Evolutionary conservation across 92 coral and sea anemone genomes (phyloP), one percentile per base, ranked within the genome.

Genomic region (Chrysogorgia sp.): DNA sequence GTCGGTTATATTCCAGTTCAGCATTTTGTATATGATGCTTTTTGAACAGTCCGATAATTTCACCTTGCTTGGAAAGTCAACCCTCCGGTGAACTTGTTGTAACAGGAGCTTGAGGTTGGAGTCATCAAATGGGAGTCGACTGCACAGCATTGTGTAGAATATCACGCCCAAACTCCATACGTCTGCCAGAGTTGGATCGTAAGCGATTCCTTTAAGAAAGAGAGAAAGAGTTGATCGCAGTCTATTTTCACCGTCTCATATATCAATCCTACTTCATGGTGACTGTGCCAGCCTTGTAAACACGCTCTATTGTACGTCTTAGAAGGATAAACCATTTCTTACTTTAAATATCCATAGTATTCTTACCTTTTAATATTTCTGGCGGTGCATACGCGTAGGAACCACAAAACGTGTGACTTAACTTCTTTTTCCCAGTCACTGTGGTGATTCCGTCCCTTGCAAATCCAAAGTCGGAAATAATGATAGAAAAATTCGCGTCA

Each of bases 101-200:
- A 96, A 82, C 2, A 96, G 90, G 53, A 87, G 83, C 40, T 96
- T 92, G 12, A 96, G 80, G 76, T 96, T 96, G 17, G 99, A 96
- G 58, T 96, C 99, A 64, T 96, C 99, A 77, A 83, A 96, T 5
- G 99, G 99, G 10, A 96, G 65, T 20, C 99, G 90, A 0, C 97
- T 96, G 58, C 99, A 96, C 5, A 96, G 74, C 96, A 96, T 92
- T 3, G 99, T 96, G 72, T 92, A 96, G 14, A 96, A 88, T n/a
- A 96, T 92, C 13, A 96, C 99, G 1, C 99, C 99, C 97, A 92
- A 89, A 49, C 97, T 91, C 99, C 99, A 96, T 34, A 91, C 97
- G 53, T 96, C 99, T 0, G 99, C 97, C 56, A 96, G 76, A 19
- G 92, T 92, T 7, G 99, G 92, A 64, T 96, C 99, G 67, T 96